Conservation (phyloP, 2,888 invertebrate species). For the Psylliodes chrysocephalus region DNA sequence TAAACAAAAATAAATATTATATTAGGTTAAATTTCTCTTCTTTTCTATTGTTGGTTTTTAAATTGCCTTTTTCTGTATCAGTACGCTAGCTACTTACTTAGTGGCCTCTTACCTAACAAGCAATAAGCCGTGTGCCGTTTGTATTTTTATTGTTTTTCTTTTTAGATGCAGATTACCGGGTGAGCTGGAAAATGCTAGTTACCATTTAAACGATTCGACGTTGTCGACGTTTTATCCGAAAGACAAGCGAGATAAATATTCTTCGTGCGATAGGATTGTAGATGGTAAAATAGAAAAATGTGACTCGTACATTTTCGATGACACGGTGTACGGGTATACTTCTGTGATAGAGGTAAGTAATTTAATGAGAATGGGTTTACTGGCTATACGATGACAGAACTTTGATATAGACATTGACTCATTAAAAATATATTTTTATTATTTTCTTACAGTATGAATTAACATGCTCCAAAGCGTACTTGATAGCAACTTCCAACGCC, state of each 20-base stretch:
- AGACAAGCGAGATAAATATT: conserved; percentile 64
- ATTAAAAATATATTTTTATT: too few relatives aligned
- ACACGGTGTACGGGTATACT: conserved; percentile 70
- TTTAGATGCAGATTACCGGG: conserved; percentile 71
- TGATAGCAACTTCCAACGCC: conserved; percentile 74
- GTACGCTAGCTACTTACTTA: too few relatives aligned
- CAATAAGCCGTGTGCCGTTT: too few relatives aligned
- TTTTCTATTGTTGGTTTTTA: too few relatives aligned
- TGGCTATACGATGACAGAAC: too few relatives aligned
- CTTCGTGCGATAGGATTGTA: conserved; percentile 67
- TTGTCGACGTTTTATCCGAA: conserved; percentile 68
- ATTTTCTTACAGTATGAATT: conserved; percentile 72
- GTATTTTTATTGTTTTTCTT: too few relatives aligned
- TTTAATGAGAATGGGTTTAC: too few relatives aligned
- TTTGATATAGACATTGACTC: too few relatives aligned
- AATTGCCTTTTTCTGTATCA: too few relatives aligned
- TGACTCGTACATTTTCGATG: conserved; percentile 71
- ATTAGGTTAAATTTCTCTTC: too few relatives aligned
- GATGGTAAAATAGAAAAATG: conserved; percentile 65
- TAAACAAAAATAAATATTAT: too few relatives aligned
- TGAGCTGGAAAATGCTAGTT: conserved; percentile 68
- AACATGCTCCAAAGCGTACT: conserved; percentile 73
- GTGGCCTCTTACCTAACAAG: too few relatives aligned
- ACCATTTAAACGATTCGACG: conserved; percentile 62
- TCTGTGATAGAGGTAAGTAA: conserved; percentile 72